Base-by-base conservation (phyloP, 2,113 vertebrate species). In the Otolemur garnettii region DNA sequence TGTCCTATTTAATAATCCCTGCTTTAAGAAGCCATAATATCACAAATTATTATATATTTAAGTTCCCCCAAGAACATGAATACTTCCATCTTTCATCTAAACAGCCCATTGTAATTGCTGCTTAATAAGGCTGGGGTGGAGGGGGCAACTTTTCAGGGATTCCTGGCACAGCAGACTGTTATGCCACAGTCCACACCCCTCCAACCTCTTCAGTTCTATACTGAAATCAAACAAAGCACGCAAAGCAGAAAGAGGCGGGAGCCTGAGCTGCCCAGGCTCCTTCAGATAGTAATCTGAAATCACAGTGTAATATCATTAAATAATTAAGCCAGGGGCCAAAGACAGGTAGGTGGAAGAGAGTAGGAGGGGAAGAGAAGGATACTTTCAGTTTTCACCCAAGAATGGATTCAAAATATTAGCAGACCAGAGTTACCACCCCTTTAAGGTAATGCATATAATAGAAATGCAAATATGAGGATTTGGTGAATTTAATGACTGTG, bases 381-480 rank as follows among this genome's bases (percentile, higher is more conserved):
- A 71, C 5, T 21, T 64, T 72, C 59, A 5, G 35, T 74, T 89
- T 45, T 80, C 57, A 86, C n/a, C 15, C 21, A 59, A 92, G 57
- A 68, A 45, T 87, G 26, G 59, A 59, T 87, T 38, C 7, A 69
- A 96, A 94, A 74, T 78, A 77, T 75, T 60, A 94, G 94, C 79
- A 90, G 71, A 62, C 26, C 11, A 7, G 18, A 89, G 50, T 64
- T 45, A 50, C 19, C 50, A 42, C 22, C 15, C 10, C 33, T 14
- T 71, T 62, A 91, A 78, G n/a, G 28, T 14, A 57, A 88, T 59
- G 30, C 38, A 75, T 28, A 17, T 4, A 93, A 59, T 22, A 85
- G 71, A 86, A 93, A 87, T 77, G 84, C 17, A 94, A 91, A 97
- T 38, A 53, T 59, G 83, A 93, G 64, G 82, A 79, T 62, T 92